Percentiles rank a stretch among this genome's conserved stretches.
Evolutionary conservation across 2,888 invertebrate genomes (phyloP).

Genomic region (Latheticus oryzae): DNA sequence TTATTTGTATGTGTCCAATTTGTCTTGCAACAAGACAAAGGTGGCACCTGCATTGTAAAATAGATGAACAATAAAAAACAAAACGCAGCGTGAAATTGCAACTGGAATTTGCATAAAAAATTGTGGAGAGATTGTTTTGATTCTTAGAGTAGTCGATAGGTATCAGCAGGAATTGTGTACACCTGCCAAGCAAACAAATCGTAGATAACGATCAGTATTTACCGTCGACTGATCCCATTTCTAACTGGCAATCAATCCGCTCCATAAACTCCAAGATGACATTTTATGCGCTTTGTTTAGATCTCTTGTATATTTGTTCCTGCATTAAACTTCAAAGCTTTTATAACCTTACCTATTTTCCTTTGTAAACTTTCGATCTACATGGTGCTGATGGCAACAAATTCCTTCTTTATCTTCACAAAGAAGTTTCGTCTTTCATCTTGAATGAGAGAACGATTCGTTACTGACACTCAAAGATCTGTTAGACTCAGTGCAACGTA

Average conservation of each 20-base stretch:
- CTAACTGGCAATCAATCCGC: conserved; percentile 26
- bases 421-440: conserved; percentile 9
- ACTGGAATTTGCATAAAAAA: conserved; percentile 3
- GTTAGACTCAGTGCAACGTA: conserved; percentile 7
- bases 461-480: conserved; percentile 9
- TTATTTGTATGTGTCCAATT: too few species aligned
- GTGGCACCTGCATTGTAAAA: too few species aligned
- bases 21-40: too few species aligned
- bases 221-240: conserved; percentile 17
- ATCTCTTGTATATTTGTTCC: conserved; percentile 14
- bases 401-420: conserved; percentile 20
- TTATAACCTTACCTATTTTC: conserved; percentile 26
- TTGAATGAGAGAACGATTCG: conserved; percentile 11
- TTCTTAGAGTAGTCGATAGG: too few species aligned
- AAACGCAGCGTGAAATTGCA: too few species aligned
- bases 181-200: conserved; percentile 25
- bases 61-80: too few species aligned
- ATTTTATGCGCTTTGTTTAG: conserved; percentile 23
- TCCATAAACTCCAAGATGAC: conserved; percentile 26
- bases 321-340: conserved; percentile 35
- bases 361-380: conserved; percentile 28
- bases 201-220: conserved; percentile 24
- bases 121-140: too few species aligned
- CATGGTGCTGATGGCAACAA: conserved; percentile 18
- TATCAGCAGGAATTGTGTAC: conserved; percentile 9